Evolutionary conservation across 2,888 invertebrate genomes (phyloP), one percentile per base, ranked within the genome.

Genomic region (Cosmopolites sordidus): DNA sequence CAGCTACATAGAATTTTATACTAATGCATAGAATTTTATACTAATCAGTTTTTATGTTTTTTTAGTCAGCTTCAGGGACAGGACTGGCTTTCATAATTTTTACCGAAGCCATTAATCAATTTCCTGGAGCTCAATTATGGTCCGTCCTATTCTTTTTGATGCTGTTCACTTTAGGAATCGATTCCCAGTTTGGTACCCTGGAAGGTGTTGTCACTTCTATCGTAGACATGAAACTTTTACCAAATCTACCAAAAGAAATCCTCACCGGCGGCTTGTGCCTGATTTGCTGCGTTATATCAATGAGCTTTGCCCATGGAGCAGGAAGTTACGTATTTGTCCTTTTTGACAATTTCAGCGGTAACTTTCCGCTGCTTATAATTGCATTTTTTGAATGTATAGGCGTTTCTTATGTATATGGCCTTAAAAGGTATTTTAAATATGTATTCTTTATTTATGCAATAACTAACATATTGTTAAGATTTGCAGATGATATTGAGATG

Each of bases 31-130:
- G n/a, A n/a, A n/a, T n/a, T n/a, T n/a, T n/a, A n/a, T n/a, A n/a
- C n/a, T n/a, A n/a, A n/a, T n/a, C n/a, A n/a, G n/a, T n/a, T 5
- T 22, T 22, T 22, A 5, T 22, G 8, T 61, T 46, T 48, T 79
- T 79, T 12, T 76, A 96, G 96, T 92, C 95, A 4, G 96, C 95
- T 1, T 91, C 95, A 1, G 97, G 97, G 16, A 95, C 96, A 0
- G 97, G 97, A 1, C 75, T 97, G 51, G 97, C 96, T 0, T 97
- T 97, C 73, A 95, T 96, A 58, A 94, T 96, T 63, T 97, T 96
- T 78, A 96, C 97, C 0, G 95, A 97, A 75, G 97, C 97, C 5
- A 96, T 97, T 69, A 93, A 95, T 76, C 95, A 96, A 76, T 96
- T 97, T 74, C 95, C 96, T 0, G 92, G 93, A 0, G 92, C 95